Evolutionary conservation across 2,113 vertebrate species (phyloP).

Genomic region (Pelecanus crispus): DNA sequence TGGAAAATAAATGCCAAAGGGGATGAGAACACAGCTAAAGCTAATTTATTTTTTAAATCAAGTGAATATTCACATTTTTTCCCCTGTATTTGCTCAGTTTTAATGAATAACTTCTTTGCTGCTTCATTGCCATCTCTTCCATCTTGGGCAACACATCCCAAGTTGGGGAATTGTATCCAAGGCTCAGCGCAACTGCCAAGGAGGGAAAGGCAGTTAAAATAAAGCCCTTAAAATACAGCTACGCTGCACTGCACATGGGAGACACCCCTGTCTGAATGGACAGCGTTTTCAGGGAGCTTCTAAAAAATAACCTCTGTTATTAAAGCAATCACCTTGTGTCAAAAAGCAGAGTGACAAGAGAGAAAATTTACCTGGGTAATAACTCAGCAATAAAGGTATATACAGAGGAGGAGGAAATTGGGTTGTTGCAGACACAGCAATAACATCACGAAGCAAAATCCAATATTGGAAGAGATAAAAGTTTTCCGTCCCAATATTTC

Average conservation of each 20-base stretch:
- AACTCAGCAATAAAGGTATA: not conserved
- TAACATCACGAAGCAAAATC: not conserved
- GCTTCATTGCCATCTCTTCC: not conserved
- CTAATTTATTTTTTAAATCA: conserved; percentile 41
- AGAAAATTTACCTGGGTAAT: not conserved
- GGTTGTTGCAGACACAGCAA: not conserved
- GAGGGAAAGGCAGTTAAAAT: not conserved
- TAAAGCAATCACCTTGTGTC: not conserved
- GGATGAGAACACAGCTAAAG: not conserved
- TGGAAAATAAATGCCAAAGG: conserved; percentile 44
- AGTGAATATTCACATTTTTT: not conserved
- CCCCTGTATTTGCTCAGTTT: not conserved
- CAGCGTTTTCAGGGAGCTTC: not conserved
- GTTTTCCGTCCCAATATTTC: conserved; percentile 4
- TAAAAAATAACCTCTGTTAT: not conserved
- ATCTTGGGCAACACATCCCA: not conserved
- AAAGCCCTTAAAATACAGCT: not conserved
- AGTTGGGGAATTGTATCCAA: not conserved
- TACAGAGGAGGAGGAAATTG: conserved; percentile 9
- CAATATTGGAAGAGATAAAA: conserved; percentile 56
- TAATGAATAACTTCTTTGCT: not conserved
- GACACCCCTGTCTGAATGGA: not conserved
- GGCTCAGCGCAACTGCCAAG: not conserved
- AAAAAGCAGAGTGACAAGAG: not conserved
- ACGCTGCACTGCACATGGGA: not conserved